Conservation (phyloP, 2,113 vertebrate genomes). For the Microtus ochrogaster region DNA sequence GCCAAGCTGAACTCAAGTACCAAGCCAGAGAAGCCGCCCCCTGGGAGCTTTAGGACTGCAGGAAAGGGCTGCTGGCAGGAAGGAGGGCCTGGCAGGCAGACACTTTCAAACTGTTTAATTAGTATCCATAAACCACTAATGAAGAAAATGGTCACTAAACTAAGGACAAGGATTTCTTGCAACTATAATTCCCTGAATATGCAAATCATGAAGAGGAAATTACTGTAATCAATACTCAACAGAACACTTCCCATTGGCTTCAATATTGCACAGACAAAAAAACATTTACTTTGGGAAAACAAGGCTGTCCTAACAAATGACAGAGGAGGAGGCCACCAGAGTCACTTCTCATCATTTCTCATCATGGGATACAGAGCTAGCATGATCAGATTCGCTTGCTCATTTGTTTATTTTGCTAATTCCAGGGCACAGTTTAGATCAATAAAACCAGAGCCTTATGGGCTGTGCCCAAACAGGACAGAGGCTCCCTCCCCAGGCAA, state of each 20-base stretch:
- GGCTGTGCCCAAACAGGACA: background rate
- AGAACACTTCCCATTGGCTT: conserved; percentile 46
- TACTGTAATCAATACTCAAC: conserved; percentile 68
- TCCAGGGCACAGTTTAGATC: background rate
- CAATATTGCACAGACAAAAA: conserved; percentile 42
- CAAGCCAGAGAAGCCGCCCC: background rate
- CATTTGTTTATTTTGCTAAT: background rate
- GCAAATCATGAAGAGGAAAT: conserved; percentile 65
- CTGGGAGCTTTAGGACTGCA: fast-evolving
- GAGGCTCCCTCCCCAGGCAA: background rate
- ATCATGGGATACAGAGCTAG: background rate
- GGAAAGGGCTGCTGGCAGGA: background rate
- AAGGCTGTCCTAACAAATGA: conserved; percentile 29
- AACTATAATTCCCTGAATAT: conserved; percentile 45
- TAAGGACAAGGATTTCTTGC: conserved; percentile 53
- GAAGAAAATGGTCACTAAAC: conserved; percentile 61
- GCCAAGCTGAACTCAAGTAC: background rate
- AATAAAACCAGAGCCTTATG: background rate
- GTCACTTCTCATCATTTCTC: background rate
- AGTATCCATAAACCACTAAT: conserved; percentile 54
- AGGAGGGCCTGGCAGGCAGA: background rate
- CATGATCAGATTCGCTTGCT: background rate
- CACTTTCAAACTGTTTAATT: conserved; percentile 23
- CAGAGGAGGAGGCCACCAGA: background rate
- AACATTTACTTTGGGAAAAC: conserved; percentile 46